Base-by-base conservation (phyloP, 2,888 invertebrate genomes). In the Phymatocera aterrima region DNA sequence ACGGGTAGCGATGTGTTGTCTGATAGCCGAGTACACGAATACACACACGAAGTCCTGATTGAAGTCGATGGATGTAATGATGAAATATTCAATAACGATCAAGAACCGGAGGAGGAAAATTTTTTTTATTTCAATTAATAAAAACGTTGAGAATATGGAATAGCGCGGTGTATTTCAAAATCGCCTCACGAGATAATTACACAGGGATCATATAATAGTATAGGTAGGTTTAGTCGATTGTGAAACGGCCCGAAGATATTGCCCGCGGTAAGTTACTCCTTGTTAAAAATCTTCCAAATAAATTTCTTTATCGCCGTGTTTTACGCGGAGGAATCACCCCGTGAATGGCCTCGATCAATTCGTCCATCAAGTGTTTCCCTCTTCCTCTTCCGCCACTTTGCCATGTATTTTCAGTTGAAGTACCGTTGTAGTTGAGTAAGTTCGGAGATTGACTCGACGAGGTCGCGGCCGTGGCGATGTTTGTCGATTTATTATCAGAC, bases 331-430 rank as follows among this genome's bases (percentile, higher is more conserved):
- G 61, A 21, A 48, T 15, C 34, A 18, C 72, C 18, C 2, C 10
- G 48, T 48, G n/a, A 28, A 72, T 12, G 51, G 72, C 51, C 6
- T 10, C 21, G 51, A 72, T 72, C 48, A 72, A 31, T 90, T 81
- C 91, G 90, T 86, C 90, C 91, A 89, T 92, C 72, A 91, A 92
- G 5, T 93, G 92, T 5, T 85, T 91, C 80, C 83, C 85, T 51
- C 85, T 92, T 18, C n/a, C 57, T 10, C 12, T 43, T 43, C 43
- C 43, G 43, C 46, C 40, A 15, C 43, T 0, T 24, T 24, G 24
- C 15, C 18, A 24, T 24, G 15, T 3, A 51, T 15, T 51, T 51
- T 51, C n/a, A n/a, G 51, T 4, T 51, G 51, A 18, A 4, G 15
- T 0, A 10, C 18, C 37, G 8, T 61, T 34, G 43, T 43, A 6